Conservation (phyloP, 2,113 vertebrate species). For the Indicator indicator region DNA sequence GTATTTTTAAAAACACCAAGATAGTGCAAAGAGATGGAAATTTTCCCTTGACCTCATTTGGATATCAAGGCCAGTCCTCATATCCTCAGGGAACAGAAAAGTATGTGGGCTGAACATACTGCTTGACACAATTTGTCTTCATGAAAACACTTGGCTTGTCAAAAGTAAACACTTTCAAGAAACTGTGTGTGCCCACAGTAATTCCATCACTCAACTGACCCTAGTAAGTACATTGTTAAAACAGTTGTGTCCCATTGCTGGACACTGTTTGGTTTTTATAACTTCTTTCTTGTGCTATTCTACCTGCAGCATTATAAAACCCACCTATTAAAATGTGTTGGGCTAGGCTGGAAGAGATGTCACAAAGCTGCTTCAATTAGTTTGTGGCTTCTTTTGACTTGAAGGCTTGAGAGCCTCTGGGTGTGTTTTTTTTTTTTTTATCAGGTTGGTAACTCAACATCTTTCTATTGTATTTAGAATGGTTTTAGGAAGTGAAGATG, state of each 20-base stretch:
- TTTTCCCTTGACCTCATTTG: constrained; percentile 34
- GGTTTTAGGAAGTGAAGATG: background rate
- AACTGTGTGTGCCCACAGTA: background rate
- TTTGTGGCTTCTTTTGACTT: background rate
- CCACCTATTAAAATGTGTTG: background rate
- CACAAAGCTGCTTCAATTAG: background rate
- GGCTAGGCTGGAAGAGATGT: background rate
- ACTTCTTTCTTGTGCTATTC: background rate
- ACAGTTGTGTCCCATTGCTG: background rate
- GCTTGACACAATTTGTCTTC: constrained; percentile 13
- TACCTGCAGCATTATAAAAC: background rate
- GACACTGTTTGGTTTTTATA: background rate
- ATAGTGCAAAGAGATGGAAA: background rate
- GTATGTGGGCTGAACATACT: background rate
- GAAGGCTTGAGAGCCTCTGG: background rate
- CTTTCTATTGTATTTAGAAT: background rate
- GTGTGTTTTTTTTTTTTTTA: background rate
- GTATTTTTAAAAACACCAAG: background rate
- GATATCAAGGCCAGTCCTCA: background rate
- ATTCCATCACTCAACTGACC: background rate
- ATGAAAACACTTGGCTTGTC: background rate
- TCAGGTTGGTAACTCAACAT: background rate
- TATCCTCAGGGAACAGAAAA: background rate
- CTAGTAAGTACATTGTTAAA: background rate
- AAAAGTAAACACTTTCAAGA: background rate